Percentiles rank a stretch among this genome's conserved stretches.
Evolutionary conservation across 2,113 vertebrate genomes (phyloP).

Genomic region (Mungos mungo): DNA sequence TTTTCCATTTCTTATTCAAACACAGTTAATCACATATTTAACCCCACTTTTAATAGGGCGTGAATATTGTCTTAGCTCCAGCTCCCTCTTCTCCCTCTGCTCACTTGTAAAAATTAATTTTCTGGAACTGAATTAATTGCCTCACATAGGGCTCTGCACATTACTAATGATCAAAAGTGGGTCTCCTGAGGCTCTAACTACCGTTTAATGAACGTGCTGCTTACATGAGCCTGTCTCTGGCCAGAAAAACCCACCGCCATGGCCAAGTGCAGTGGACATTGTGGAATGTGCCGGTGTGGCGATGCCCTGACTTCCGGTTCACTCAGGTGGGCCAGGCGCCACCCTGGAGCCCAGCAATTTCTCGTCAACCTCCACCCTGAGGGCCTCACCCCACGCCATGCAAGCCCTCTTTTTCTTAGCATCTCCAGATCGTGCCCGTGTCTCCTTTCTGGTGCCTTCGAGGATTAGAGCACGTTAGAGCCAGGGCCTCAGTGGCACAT

Average conservation of each 20-base stretch:
- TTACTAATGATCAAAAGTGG: not conserved
- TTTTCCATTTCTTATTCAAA: not conserved
- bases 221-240: not conserved
- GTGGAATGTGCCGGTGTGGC: not conserved
- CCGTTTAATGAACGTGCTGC: accelerated
- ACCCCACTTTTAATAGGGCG: not conserved
- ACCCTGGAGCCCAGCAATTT: not conserved
- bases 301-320: not conserved
- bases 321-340: not conserved
- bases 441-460: not conserved
- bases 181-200: not conserved
- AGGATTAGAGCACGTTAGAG: not conserved
- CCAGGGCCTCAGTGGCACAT: not conserved
- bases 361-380: accelerated
- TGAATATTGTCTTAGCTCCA: not conserved
- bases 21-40: not conserved
- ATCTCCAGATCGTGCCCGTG: accelerated
- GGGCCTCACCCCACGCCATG: accelerated
- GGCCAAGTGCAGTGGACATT: not conserved
- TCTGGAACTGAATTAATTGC: not conserved
- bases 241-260: not conserved
- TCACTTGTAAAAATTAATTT: constrained; percentile 52
- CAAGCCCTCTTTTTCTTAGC: not conserved
- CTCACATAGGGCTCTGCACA: not conserved
- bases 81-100: not conserved